Evolutionary conservation across 2,797 vertebrate species (phyloP), one percentile per base, ranked within the genome.

Genomic region (Tadarida brasiliensis): DNA sequence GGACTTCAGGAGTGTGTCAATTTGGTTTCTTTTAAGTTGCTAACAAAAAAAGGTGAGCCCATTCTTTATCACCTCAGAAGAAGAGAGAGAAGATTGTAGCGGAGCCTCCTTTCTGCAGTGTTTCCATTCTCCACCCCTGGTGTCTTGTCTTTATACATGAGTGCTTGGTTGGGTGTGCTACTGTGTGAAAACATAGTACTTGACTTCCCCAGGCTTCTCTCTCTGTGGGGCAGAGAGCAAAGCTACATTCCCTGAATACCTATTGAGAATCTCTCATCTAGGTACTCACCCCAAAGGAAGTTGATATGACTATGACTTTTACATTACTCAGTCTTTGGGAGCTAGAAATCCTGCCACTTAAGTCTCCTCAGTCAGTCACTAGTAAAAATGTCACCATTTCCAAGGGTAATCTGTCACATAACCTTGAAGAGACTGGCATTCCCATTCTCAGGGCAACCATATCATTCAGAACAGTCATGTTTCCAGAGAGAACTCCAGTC

Each of bases 401-500:
- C 3, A 0, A 82, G 19, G 5, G 0, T 51, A 57, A 57, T 61
- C n/a, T 39, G 59, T 12, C 49, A 17, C 5, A 90, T 28, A 74
- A 30, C 19, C 33, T 81, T 95, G 35, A 65, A 12, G 8, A 74
- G 3, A 74, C 5, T 44, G 35, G 0, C 20, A 47, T 26, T 86
- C 30, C 5, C 5, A 28, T 14, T 22, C 16, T 76, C 15, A 9
- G 14, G n/a, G 5, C 1, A 35, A 73, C 1, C 9, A 35, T 20
- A 63, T 3, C 7, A 24, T 49, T 81, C 30, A 67, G 7, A 70
- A 1, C 4, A 77, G 15, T 39, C 47, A 65, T 3, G 1, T 22
- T 76, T 86, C 94, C 30, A 77, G 17, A 92, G 14, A 81, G 16
- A 82, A 87, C 30, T 83, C 10, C 17, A 84, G 15, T 81, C 16